Evolutionary conservation across 2,888 invertebrate species (phyloP), one percentile per base, ranked within the genome.

Genomic region (Cordilura impudica): DNA sequence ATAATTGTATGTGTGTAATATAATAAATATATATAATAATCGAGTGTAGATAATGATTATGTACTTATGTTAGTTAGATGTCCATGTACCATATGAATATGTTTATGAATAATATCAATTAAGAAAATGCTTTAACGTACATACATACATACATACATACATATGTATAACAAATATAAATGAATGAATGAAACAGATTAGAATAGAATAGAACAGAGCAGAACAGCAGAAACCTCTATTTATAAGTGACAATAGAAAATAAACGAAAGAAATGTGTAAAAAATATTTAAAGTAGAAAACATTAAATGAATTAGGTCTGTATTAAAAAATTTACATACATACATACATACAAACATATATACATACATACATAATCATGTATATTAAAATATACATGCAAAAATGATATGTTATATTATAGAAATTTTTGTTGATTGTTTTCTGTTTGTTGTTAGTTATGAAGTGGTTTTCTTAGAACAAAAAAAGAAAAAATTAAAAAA

Each of bases 11-110:
- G 39, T 66, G 51, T 58, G 67, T 47, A 67, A 31, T 53, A 23
- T 31, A 31, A 8, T 31, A 31, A 31, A 8, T 4, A 2, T 31
- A 39, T 39, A 12, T 39, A 67, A 26, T 74, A 53, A 47, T 16
- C 53, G 35, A 71, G 35, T 79, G 74, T 79, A 79, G 79, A 79
- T 79, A 79, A 71, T 39, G 54, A 71, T 39, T 43, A n/a, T 7
- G 2, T 31, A 39, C 66, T 43, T n/a, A n/a, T n/a, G n/a, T n/a
- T 61, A 74, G 65, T 79, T 79, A 79, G 56, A 67, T 71, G 71
- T 65, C 45, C 10, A 35, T 35, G 53, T 67, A 67, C 19, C 16
- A 67, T 54, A 58, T 63, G 69, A 63, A 65, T 65, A 76, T 70
- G 56, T 53, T 12, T 16, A 26, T 63, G 21, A 47, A 49, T 19